Evolutionary conservation across 2,797 vertebrate species (phyloP).

Genomic region (Fistularia commersonii): DNA sequence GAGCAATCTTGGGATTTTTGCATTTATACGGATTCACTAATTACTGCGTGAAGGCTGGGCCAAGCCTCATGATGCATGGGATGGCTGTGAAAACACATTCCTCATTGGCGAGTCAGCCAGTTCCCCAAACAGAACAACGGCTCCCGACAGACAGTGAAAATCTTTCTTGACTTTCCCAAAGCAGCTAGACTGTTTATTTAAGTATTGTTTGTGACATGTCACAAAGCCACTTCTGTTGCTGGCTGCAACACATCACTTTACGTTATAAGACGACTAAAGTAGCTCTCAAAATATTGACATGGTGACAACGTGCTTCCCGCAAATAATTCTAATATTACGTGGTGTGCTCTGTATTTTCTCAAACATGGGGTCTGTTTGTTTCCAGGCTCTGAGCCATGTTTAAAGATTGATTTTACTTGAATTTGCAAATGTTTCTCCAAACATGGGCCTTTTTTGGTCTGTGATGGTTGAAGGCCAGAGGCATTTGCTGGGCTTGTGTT

Average conservation of each 20-base stretch:
- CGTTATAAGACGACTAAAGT: constrained; percentile 2
- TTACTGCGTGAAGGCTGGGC: constrained; percentile 21
- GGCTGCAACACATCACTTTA: not conserved
- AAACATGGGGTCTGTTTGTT: constrained; percentile 1
- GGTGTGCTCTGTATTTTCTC: constrained; percentile 2
- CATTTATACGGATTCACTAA: constrained; percentile 35
- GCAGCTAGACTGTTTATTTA: constrained; percentile 1
- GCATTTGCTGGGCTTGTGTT: constrained; percentile 14
- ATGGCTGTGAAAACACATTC: constrained; percentile 38
- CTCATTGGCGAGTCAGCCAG: constrained; percentile 5
- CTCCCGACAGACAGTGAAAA: constrained; percentile 24
- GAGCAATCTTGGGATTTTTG: constrained; percentile 30
- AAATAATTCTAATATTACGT: constrained; percentile 10
- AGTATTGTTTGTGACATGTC: constrained; percentile 2
- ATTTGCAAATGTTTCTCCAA: constrained; percentile 13
- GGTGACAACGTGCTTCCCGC: not conserved
- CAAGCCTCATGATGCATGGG: constrained; percentile 24
- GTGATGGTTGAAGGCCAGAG: constrained; percentile 14
- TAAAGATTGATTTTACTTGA: not conserved
- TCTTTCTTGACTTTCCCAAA: constrained; percentile 13
- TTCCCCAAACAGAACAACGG: constrained; percentile 13
- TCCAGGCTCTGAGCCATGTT: not conserved
- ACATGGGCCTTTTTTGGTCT: constrained; percentile 16
- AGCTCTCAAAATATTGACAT: not conserved
- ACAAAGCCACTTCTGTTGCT: not conserved